Percentiles rank a stretch among this genome's conserved stretches.
Evolutionary conservation across 2,113 vertebrate species (phyloP).

Genomic region (Mesocricetus auratus): DNA sequence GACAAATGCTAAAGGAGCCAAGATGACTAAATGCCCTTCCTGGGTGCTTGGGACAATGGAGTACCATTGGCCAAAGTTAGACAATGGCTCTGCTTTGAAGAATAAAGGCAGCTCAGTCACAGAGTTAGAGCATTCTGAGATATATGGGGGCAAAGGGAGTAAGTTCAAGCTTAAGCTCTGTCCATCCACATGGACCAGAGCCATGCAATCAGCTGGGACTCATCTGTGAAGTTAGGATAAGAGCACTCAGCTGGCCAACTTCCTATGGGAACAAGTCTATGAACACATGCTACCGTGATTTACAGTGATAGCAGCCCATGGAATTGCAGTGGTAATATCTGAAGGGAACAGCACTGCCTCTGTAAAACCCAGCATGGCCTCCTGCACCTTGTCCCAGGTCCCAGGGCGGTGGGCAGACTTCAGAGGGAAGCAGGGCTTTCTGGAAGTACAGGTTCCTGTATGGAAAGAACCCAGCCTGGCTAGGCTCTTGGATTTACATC

Average conservation of each 20-base stretch:
- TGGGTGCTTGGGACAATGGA: not conserved
- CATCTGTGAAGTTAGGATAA: not conserved
- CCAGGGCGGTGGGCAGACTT: too few relatives aligned
- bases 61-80: not conserved
- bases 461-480: conserved; percentile 11
- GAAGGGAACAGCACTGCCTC: not conserved
- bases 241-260: not conserved
- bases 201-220: not conserved
- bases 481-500: not conserved
- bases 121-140: not conserved
- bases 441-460: not conserved
- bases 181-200: not conserved
- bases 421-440: not conserved
- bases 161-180: conserved; percentile 28
- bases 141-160: not conserved
- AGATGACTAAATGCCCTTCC: conserved; percentile 1
- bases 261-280: not conserved
- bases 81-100: not conserved
- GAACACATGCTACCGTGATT: not conserved
- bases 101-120: not conserved
- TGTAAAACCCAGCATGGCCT: not conserved
- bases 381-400: not conserved
- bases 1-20: not conserved
- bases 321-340: not conserved
- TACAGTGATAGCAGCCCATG: not conserved